Evolutionary conservation across 2,797 vertebrate species (phyloP).

Genomic region (Hozukius guyotensis): DNA sequence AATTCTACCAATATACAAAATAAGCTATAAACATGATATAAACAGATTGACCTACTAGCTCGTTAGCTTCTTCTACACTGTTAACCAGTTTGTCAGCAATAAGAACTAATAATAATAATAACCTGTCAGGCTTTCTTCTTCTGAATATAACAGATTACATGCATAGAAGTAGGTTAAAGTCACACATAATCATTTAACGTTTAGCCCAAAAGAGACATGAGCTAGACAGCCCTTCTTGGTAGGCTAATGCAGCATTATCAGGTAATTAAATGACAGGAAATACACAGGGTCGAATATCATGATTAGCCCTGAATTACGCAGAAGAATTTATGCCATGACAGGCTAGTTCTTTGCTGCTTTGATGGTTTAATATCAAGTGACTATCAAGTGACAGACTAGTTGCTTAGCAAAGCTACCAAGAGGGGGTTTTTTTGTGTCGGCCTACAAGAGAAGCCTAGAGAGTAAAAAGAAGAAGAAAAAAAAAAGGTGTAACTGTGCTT

Average conservation of each 20-base stretch:
- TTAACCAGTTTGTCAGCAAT: too few relatives aligned
- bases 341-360: not conserved
- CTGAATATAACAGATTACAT: not conserved
- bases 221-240: not conserved
- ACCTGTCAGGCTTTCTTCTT: not conserved
- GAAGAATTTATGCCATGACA: not conserved
- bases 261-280: constrained; percentile 25
- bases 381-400: constrained; percentile 45
- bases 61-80: too few relatives aligned
- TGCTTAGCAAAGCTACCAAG: constrained; percentile 8
- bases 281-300: not conserved
- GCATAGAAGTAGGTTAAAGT: not conserved
- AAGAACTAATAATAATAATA: not conserved
- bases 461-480: not conserved
- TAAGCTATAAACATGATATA: too few relatives aligned
- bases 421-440: constrained; percentile 19
- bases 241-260: constrained; percentile 32
- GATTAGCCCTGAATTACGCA: not conserved
- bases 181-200: not conserved
- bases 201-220: not conserved
- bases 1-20: too few relatives aligned
- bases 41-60: too few relatives aligned
- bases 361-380: constrained; percentile 18
- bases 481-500: constrained; percentile 53
- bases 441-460: constrained; percentile 42